These are phyloP conservation scores for Dendrocopos noguchii DNA, from an alignment of 2,113 vertebrate genomes.

Conservation along the genomic window DNA sequence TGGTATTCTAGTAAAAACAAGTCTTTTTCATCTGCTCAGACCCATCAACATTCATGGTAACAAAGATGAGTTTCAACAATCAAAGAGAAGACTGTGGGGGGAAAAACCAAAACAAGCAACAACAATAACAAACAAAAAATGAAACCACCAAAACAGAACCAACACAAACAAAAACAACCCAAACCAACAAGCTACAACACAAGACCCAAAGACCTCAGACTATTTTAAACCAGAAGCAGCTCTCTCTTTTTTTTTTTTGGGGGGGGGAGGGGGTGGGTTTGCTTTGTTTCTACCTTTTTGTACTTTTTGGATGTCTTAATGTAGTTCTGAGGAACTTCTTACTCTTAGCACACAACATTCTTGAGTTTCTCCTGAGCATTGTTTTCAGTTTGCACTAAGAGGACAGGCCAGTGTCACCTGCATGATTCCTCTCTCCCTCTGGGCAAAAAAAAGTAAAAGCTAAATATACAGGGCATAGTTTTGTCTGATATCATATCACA, in stretches of 20 bases:
- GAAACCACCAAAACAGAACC: no score
- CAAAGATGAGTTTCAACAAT: not conserved
- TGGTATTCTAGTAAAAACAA: not conserved
- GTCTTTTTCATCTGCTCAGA: not conserved
- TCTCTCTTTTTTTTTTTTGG: not conserved
- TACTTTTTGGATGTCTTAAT: not conserved
- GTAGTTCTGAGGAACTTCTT: not conserved
- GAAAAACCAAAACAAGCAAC: not conserved
- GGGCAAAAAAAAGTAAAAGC: not conserved
- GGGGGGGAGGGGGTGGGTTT: not conserved
- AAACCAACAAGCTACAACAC: not conserved
- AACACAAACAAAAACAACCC: not conserved
- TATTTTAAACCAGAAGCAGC: not conserved
- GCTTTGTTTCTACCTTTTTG: not conserved
- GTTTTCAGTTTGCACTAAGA: not conserved
- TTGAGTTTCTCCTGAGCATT: not conserved
- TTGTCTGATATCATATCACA: not conserved
- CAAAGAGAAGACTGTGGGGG: not conserved
- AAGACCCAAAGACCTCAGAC: not conserved
- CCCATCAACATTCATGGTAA: not conserved
- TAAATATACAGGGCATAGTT: not conserved
- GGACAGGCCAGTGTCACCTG: not conserved
- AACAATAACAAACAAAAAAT: no score
- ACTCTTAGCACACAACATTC: rapidly evolving
- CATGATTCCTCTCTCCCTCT: not conserved